Conservation (phyloP, 2,113 vertebrate genomes). For the Eurystomus gularis region DNA sequence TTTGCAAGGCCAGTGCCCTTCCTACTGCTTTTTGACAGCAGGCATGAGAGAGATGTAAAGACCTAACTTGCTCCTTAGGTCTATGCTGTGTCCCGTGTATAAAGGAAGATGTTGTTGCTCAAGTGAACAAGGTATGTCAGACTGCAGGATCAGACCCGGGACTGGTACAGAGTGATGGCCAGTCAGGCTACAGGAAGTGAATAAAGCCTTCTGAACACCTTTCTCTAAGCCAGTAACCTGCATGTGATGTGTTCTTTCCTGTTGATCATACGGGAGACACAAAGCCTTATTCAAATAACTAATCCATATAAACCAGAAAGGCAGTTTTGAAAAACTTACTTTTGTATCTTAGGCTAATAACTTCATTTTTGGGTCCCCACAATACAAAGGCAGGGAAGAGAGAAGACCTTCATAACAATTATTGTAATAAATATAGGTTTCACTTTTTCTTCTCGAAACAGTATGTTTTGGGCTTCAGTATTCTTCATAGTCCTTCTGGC, state of each 20-base stretch:
- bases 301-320: not conserved
- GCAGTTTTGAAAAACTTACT: not conserved
- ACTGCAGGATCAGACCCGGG: not conserved
- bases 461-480: not conserved
- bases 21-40: not conserved
- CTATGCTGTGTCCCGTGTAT: rapidly evolving
- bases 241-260: rapidly evolving
- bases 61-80: not conserved
- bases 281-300: not conserved
- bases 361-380: not conserved
- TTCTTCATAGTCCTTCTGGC: not conserved
- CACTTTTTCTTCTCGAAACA: not conserved
- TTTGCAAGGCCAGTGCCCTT: not conserved
- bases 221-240: not conserved
- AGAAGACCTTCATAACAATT: not conserved
- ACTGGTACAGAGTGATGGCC: not conserved
- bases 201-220: not conserved
- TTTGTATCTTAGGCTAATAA: not conserved
- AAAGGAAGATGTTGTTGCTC: not conserved
- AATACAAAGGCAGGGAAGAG: not conserved
- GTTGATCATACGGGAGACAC: not conserved
- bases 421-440: not conserved
- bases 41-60: rapidly evolving
- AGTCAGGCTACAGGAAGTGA: not conserved
- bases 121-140: not conserved